A percentile compares a stretch with the other conserved stretches of the same genome.
phyloP scores from a whole-genome alignment of 2,113 vertebrate species.

The Phoxinus phoxinus region DNA sequence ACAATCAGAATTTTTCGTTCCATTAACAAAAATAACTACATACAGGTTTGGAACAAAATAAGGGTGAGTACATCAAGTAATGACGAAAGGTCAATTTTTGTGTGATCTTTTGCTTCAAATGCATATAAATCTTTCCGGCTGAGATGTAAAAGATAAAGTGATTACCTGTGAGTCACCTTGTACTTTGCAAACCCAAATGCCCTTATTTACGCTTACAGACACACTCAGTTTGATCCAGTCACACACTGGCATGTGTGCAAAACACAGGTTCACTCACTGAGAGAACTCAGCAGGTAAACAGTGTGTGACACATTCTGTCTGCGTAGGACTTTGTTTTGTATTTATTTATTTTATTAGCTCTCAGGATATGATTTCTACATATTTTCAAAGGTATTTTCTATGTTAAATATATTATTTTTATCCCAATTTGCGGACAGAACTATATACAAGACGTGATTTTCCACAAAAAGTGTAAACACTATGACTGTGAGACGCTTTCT shows the following conservation, averaged over 20 bases:
- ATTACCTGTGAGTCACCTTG: conserved; percentile 64
- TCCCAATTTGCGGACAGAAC: neutral
- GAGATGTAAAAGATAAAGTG: conserved; percentile 22
- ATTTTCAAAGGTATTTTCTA: neutral
- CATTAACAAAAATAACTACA: neutral
- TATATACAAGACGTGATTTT: neutral
- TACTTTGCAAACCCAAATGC: conserved; percentile 48
- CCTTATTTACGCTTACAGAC: neutral
- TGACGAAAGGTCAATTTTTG: neutral
- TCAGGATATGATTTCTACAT: neutral
- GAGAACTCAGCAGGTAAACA: conserved; percentile 12
- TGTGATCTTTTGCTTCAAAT: neutral
- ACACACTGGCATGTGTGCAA: conserved; percentile 22
- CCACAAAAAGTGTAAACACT: neutral
- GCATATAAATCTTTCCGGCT: neutral
- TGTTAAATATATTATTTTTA: neutral
- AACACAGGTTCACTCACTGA: neutral
- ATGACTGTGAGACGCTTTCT: neutral
- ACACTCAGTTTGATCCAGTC: conserved; percentile 29
- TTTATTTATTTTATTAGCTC: neutral
- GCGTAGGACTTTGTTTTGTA: neutral
- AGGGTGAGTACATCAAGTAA: neutral
- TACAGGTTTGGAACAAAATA: neutral
- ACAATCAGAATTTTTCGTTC: neutral
- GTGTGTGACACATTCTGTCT: neutral